These are phyloP conservation scores for Tamandua tetradactyla DNA, from an alignment of 2,797 vertebrate species.

Conservation along the genomic window DNA sequence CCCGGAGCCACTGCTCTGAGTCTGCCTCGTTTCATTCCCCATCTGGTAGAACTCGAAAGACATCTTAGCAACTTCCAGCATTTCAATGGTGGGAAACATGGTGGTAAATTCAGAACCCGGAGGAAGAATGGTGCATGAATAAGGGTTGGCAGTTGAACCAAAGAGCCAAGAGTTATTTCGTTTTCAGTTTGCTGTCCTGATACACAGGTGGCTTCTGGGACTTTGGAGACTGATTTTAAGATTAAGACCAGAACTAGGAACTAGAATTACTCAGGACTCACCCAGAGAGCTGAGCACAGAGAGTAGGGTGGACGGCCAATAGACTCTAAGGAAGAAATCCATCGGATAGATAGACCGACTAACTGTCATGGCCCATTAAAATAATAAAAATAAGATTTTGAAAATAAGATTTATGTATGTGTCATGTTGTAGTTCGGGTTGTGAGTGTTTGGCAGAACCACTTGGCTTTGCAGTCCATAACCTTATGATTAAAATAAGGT, in stretches of 20 bases:
- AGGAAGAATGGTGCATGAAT: not conserved
- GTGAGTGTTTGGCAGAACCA: conserved; percentile 69
- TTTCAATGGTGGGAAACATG: not conserved
- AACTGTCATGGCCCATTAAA: not conserved
- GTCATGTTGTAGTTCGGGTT: conserved; percentile 73
- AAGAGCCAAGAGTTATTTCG: not conserved
- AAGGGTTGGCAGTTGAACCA: not conserved
- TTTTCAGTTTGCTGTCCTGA: not conserved
- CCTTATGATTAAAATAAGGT: conserved; percentile 76
- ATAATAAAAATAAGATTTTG: no score
- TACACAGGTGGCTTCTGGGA: not conserved
- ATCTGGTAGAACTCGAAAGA: not conserved
- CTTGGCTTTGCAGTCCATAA: conserved; percentile 68
- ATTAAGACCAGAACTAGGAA: not conserved
- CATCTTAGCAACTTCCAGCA: not conserved
- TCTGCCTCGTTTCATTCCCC: not conserved
- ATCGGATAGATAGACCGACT: not conserved
- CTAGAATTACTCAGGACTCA: not conserved
- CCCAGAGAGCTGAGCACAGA: not conserved
- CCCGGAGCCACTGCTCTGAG: not conserved
- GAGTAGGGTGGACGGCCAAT: not conserved
- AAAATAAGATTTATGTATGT: conserved; percentile 17
- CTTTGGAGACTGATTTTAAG: not conserved
- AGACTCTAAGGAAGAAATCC: not conserved
- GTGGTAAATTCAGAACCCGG: conserved; percentile 1